These are phyloP conservation scores for Ormyrus nitidulus DNA, from an alignment of 2,888 invertebrate species.

Conservation along the genomic window DNA sequence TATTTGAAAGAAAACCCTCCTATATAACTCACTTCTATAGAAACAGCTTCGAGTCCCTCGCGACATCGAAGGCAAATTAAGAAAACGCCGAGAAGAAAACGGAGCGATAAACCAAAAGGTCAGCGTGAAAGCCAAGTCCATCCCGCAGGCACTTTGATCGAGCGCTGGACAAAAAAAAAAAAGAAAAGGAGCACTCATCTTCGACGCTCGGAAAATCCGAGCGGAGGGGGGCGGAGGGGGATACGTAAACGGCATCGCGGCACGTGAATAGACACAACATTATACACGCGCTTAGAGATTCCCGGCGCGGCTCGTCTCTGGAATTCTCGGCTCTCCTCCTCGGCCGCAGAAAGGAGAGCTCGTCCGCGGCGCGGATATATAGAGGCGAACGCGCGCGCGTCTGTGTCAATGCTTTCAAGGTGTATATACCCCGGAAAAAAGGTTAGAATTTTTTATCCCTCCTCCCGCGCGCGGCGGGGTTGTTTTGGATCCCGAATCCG, in stretches of 20 bases:
- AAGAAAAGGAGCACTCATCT: background rate
- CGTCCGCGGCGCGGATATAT: background rate
- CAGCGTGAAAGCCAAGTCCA: too few species aligned
- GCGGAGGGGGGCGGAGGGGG: background rate
- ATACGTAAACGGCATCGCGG: background rate
- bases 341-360: background rate
- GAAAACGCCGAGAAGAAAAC: too few species aligned
- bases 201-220: background rate
- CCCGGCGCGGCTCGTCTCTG: conserved; percentile 21
- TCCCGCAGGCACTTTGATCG: background rate
- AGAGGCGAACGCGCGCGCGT: conserved; percentile 20
- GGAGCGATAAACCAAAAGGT: too few species aligned
- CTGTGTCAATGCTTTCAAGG: conserved; percentile 39
- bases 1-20: too few species aligned
- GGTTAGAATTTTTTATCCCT: conserved; percentile 36
- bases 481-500: conserved; percentile 19
- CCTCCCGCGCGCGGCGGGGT: conserved; percentile 10
- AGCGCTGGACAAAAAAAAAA: background rate
- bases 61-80: too few species aligned
- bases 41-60: too few species aligned
- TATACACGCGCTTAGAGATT: conserved; percentile 30
- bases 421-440: conserved; percentile 17
- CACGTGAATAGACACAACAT: conserved; percentile 21
- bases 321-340: conserved; percentile 14
- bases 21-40: too few species aligned